Evolutionary conservation across 1,140 invertebrate genomes (phyloP).

Genomic region (Drosophila miranda): DNA sequence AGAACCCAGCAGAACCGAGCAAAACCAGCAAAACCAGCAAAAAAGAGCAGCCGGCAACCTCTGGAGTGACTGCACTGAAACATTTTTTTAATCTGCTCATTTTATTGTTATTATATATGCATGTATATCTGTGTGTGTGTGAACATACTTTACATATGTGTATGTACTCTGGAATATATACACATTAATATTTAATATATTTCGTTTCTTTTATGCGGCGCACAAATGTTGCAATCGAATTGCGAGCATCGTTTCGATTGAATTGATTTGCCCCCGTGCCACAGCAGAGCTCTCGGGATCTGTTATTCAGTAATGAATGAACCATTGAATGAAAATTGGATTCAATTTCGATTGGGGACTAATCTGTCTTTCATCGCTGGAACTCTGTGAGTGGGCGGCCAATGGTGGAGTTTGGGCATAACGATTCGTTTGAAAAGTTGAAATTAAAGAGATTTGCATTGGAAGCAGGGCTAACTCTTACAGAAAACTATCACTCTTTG

Average conservation of each 20-base stretch:
- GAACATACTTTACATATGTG: background rate
- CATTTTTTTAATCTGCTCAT: constrained; percentile 11
- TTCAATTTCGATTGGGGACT: background rate
- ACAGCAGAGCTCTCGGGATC: too few species aligned
- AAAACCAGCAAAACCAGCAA: constrained; percentile 12
- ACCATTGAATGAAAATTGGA: constrained; percentile 9
- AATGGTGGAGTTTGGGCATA: too few species aligned
- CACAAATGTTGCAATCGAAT: constrained; percentile 1
- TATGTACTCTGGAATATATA: background rate
- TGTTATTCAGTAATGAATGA: constrained; percentile 16
- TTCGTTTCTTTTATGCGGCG: constrained; percentile 1
- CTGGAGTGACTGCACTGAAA: constrained; percentile 3
- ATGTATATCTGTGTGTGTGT: too few species aligned
- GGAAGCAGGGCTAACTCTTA: too few species aligned
- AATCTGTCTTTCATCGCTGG: constrained; percentile 7
- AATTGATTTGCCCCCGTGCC: background rate
- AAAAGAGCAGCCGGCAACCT: constrained; percentile 3
- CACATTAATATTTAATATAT: constrained; percentile 7
- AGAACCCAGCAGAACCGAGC: constrained; percentile 4
- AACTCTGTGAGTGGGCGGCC: too few species aligned
- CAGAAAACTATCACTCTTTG: too few species aligned
- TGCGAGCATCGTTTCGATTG: constrained; percentile 13
- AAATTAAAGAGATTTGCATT: too few species aligned
- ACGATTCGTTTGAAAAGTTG: too few species aligned
- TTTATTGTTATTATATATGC: too few species aligned